Base-by-base conservation (phyloP, 2,113 vertebrate species). In the Poecile atricapillus region DNA sequence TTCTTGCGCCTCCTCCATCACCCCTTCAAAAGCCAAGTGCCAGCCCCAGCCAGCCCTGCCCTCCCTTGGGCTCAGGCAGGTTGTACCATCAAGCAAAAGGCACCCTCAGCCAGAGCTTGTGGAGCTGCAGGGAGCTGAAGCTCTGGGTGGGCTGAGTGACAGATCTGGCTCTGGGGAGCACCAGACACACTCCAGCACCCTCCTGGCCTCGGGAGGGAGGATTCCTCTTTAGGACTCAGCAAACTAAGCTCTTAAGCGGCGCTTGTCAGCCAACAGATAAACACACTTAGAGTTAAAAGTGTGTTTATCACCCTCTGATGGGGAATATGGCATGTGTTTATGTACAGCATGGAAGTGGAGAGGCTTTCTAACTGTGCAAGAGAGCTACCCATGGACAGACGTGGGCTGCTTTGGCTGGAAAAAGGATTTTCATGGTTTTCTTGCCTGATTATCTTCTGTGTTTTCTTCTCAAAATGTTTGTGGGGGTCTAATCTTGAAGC, bases 201-300 rank as follows among this genome's bases (percentile, higher is more conserved):
- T 68, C 31, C 60, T 81, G 89, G 82, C 84, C 78, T 3, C 9
- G 8, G n/a, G 11, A 43, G 30, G 27, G 44, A 76, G 28, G 62
- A 71, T 1, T 8, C 14, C 59, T 69, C 71, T 65, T 31, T 1
- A 1, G 7, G 46, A 47, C 47, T 47, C 62, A 9, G 84, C 73
- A 87, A 81, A 64, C 11, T 21, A 24, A 93, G 69, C 92, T 84
- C 56, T 89, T 89, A 78, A 94, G 75, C 0, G 0, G 81, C 53
- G 78, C 49, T 87, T 49, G 74, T 90, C 96, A 87, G 93, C 90
- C 93, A 89, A 39, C 30, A 87, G 87, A 89, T 84, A 95, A 95
- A 97, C 93, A 94, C 84, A 87, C 84, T 91, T 24, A 1, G 17
- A 78, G 73, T 78, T 53, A 23, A 69, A 87, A 87, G 84, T 37